Evolutionary conservation across 2,888 invertebrate species (phyloP).

Genomic region (Apodemia zela): DNA sequence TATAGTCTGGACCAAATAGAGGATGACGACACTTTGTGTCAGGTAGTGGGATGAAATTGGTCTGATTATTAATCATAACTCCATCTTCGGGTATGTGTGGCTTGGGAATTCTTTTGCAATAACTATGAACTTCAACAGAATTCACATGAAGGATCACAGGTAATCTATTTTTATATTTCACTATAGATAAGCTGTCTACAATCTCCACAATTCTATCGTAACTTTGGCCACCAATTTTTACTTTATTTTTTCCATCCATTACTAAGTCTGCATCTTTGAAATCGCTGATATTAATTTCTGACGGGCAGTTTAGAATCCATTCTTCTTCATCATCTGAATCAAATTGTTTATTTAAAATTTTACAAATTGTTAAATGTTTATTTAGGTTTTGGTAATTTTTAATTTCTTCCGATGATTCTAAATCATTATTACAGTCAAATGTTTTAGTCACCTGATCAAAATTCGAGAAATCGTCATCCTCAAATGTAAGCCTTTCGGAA

Average conservation of each 20-base stretch:
- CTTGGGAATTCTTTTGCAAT: conserved; percentile 59
- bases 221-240: conserved; percentile 53
- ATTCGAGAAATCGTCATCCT: conserved; percentile 42
- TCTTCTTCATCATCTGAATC: conserved; percentile 54
- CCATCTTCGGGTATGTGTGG: conserved; percentile 46
- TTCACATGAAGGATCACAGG: conserved; percentile 42
- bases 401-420: conserved; percentile 41
- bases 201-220: conserved; percentile 46
- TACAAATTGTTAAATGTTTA: conserved; percentile 26
- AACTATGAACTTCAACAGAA: conserved; percentile 38
- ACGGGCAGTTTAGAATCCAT: conserved; percentile 57
- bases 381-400: conserved; percentile 36
- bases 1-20: conserved; percentile 59
- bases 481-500: conserved; percentile 54
- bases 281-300: conserved; percentile 43
- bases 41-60: conserved; percentile 56
- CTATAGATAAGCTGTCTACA: conserved; percentile 35
- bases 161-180: conserved; percentile 37
- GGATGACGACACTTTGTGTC: conserved; percentile 66
- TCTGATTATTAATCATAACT: conserved; percentile 43
- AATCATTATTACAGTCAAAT: conserved; percentile 18
- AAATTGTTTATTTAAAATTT: conserved; percentile 28
- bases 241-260: conserved; percentile 50
- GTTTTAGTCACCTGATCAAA: conserved; percentile 30
- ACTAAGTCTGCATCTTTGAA: conserved; percentile 43